Base-by-base conservation (phyloP, 2,113 vertebrate species). In the Pluvialis apricaria region DNA sequence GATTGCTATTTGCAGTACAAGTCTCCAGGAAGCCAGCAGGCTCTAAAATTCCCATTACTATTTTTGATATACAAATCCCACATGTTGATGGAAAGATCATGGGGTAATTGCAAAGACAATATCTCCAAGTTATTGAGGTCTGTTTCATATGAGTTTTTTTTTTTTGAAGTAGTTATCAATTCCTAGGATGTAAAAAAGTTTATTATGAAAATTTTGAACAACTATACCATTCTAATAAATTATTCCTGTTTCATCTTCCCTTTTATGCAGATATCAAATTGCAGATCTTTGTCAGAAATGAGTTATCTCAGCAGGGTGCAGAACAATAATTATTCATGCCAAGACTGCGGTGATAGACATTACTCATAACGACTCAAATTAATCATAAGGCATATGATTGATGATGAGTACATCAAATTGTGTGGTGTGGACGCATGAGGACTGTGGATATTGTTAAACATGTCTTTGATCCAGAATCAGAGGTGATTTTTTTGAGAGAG, bases 291-390 rank as follows among this genome's bases (percentile, higher is more conserved):
- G 95, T 92, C 92, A 94, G 91, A 94, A 97, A 89, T 64, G 96
- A 95, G 78, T 95, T 97, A 92, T 87, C 96, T 93, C 76, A 55
- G 85, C 73, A 79, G 83, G 85, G 69, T 92, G 78, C 78, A 92
- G 95, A 95, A 83, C 78, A 91, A 54, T 96, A 96, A 97, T 97
- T 95, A 95, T 95, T 97, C 96, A 94, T 96, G 60, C 88, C 51
- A 90, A 73, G 80, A 92, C 77, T 97, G 49, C n/a, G 2, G 75
- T 97, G 95, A 95, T 87, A 98, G 91, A 88, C 95, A 49, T 98
- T 97, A 94, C 89, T 98, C 95, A 96, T 86, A 94, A 96, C 66
- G 60, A 96, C 89, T 97, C 95, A 97, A 96, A 90, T 92, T 96
- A 98, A 86, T 97, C 95, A 97, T 86, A 94, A 80, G 52, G 38